A percentile compares a stretch with the other conserved stretches of the same genome.
phyloP scores from a whole-genome alignment of 2,113 vertebrate species.

The Xiphias gladius region DNA sequence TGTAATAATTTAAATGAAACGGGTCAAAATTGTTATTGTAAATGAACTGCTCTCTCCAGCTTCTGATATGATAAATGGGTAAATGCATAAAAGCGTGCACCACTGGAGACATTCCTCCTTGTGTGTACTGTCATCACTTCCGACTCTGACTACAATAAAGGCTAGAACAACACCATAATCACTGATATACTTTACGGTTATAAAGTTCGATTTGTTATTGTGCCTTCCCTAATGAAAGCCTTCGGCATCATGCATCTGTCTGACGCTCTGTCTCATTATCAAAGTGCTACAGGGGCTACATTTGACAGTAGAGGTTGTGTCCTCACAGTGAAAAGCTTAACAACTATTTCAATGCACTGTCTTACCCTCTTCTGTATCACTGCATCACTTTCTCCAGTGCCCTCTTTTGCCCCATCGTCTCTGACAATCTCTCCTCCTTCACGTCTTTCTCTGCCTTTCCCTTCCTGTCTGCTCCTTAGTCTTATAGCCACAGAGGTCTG shows the following conservation, averaged over 20 bases:
- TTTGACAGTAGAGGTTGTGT: constrained; percentile 69
- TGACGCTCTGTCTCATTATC: constrained; percentile 62
- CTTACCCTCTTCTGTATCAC: constrained; percentile 9
- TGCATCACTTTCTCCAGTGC: constrained; percentile 14
- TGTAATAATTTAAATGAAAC: neutral
- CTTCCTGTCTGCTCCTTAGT: constrained; percentile 43
- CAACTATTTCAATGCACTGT: neutral
- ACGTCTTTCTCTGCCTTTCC: constrained; percentile 38
- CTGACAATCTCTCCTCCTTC: constrained; percentile 33
- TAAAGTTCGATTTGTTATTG: constrained; percentile 20
- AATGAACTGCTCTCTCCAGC: neutral
- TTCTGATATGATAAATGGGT: neutral
- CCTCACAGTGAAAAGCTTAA: constrained; percentile 40
- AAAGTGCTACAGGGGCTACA: constrained; percentile 6
- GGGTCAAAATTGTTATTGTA: neutral
- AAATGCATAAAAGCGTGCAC: neutral
- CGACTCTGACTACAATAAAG: neutral
- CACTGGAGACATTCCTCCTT: neutral
- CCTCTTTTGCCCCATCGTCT: constrained; percentile 12
- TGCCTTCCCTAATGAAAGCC: constrained; percentile 47
- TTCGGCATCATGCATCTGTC: constrained; percentile 39
- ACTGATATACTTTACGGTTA: constrained; percentile 19
- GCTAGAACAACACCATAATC: neutral
- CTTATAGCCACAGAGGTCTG: constrained; percentile 56
- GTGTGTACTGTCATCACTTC: neutral